Percentiles rank a stretch among this genome's conserved stretches.
phyloP scores from a whole-genome alignment of 35 echinoderm and acorn worm genomes.

The Patiria miniata region DNA sequence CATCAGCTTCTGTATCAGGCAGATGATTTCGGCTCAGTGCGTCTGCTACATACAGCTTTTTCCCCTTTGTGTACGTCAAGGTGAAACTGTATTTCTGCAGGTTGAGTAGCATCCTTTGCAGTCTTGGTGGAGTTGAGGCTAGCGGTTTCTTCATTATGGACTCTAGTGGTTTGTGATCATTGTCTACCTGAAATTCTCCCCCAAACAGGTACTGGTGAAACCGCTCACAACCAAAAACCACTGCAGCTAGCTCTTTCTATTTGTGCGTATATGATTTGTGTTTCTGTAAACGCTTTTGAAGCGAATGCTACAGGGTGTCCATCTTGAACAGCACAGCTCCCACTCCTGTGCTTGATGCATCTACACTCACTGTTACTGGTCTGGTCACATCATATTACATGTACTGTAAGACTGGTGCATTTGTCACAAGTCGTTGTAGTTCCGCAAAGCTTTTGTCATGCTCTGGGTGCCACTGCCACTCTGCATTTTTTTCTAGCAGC shows the following conservation, averaged over 20 bases:
- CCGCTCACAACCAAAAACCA: constrained; percentile 40
- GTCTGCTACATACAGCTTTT: constrained; percentile 34
- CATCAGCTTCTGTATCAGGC: constrained; percentile 55
- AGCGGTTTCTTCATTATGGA: constrained; percentile 34
- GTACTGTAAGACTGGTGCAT: too few species aligned
- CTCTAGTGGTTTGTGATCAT: constrained; percentile 58
- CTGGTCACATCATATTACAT: neutral
- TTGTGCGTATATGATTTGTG: constrained; percentile 34
- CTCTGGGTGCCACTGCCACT: constrained; percentile 56
- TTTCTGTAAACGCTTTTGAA: constrained; percentile 33
- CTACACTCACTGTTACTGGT: neutral
- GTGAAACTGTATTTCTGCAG: constrained; percentile 36
- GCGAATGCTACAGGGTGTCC: constrained; percentile 10
- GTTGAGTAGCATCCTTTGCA: constrained; percentile 25
- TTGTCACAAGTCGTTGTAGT: constrained; percentile 38
- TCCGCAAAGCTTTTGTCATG: constrained; percentile 41
- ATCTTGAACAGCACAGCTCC: constrained; percentile 24
- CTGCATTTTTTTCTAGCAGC: constrained; percentile 45
- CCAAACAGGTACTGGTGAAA: constrained; percentile 42
- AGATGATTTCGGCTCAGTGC: constrained; percentile 18
- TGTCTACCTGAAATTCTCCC: neutral
- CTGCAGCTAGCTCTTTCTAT: constrained; percentile 53
- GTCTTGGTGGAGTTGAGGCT: neutral
- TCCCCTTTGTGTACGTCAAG: constrained; percentile 19
- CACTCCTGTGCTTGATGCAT: neutral